Percentiles rank a stretch among this genome's conserved stretches.
These are phyloP conservation scores for Helicolenus hilgendorfi DNA, from an alignment of 2,797 vertebrate species.

Conservation along the genomic window DNA sequence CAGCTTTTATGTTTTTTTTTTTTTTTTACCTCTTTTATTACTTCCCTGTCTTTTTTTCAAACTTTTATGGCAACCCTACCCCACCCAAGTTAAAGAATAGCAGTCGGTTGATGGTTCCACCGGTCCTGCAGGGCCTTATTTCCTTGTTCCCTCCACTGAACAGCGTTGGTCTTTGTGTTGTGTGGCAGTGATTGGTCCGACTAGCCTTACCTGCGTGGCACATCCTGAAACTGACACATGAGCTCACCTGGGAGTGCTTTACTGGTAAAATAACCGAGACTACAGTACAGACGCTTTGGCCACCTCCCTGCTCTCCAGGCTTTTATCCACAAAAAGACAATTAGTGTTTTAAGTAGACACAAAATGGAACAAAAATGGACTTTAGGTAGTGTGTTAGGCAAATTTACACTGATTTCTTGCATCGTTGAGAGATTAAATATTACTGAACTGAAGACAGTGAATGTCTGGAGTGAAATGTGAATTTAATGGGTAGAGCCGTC, in stretches of 20 bases:
- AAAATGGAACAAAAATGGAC: not conserved
- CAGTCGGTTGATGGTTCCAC: conserved; percentile 89
- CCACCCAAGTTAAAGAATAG: conserved; percentile 88
- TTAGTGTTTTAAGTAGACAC: not conserved
- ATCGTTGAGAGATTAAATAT: not conserved
- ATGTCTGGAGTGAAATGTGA: conserved; percentile 6
- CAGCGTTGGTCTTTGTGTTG: conserved; percentile 82
- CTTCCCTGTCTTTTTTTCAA: conserved; percentile 38
- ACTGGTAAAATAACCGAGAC: conserved; percentile 36
- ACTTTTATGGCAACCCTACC: conserved; percentile 78
- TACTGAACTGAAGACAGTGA: not conserved
- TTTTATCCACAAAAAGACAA: not conserved
- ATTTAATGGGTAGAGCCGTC: conserved; percentile 50
- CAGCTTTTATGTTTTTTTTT: conserved; percentile 1
- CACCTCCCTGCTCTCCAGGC: conserved; percentile 21
- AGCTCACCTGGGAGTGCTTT: conserved; percentile 79
- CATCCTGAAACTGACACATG: conserved; percentile 88
- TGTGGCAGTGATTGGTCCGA: conserved; percentile 82
- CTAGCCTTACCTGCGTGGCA: conserved; percentile 85
- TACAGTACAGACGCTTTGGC: conserved; percentile 26
- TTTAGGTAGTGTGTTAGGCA: not conserved
- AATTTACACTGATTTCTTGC: not conserved
- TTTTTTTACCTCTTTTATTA: conserved; percentile 7
- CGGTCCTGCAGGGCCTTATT: conserved; percentile 85
- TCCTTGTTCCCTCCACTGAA: conserved; percentile 86